Base-by-base conservation (phyloP, 2,113 vertebrate species). In the Tachuris rubrigastra region DNA sequence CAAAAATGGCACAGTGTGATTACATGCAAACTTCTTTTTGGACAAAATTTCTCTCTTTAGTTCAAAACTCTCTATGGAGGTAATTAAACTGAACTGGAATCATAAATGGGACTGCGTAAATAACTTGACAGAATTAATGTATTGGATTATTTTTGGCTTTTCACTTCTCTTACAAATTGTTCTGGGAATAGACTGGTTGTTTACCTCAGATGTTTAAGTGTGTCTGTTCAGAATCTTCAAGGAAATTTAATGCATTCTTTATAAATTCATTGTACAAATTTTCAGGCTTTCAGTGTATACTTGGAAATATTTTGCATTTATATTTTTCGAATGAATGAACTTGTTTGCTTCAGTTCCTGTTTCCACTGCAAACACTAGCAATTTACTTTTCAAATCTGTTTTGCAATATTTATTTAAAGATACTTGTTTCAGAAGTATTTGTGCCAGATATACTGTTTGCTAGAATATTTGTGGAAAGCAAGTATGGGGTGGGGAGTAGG, bases 11-110 rank as follows among this genome's bases (percentile, higher is more conserved):
- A 33, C 63, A 83, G 16, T 65, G 18, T 94, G 69, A 88, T 89
- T 84, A 39, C 15, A 87, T 87, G 58, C 19, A 92, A 87, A 78
- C 17, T 89, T 68, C 13, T 65, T 87, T 76, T 52, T 86, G 28
- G 53, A 91, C 16, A 83, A 87, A 76, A 44, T 84, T 90, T 66
- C 31, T 85, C 27, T 49, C 24, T 79, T 88, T 50, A 77, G 37
- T 78, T 94, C 58, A 96, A 88, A 94, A 68, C 84, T 95, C 66
- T 87, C 42, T 50, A 21, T 56, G 80, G 90, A 87, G 42, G 60
- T 93, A 87, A 95, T 93, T 93, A 80, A 95, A 42, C 49, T 66
- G 33, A 65, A 87, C 47, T 79, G 50, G 73, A 76, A 76, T 85
- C 3, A 2, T 76, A 94, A 95, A 89, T 76, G 46, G 53, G n/a